Evolutionary conservation across 2,888 invertebrate species (phyloP).

Genomic region (Polymixis lichenea): DNA sequence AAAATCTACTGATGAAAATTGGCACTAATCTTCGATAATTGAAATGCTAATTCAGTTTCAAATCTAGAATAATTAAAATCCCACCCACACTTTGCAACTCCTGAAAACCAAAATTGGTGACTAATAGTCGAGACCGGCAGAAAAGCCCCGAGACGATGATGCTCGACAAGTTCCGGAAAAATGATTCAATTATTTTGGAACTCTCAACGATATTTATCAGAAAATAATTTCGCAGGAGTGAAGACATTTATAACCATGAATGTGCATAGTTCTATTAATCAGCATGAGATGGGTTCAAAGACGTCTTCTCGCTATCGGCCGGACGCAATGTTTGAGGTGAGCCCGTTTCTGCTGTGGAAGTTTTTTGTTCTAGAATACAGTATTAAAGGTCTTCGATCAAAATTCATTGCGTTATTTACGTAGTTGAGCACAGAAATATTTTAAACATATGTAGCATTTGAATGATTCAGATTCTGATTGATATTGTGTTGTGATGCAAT

Average conservation of each 20-base stretch:
- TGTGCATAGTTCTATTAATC: not conserved
- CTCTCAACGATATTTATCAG: not conserved
- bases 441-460: too few relatives aligned
- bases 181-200: not conserved
- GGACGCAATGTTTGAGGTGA: too few relatives aligned
- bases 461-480: too few relatives aligned
- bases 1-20: slow-evolving; percentile 23
- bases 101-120: not conserved
- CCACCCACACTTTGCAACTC: not conserved
- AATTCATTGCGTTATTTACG: too few relatives aligned
- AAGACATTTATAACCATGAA: not conserved
- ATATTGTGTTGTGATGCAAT: not conserved
- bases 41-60: not conserved
- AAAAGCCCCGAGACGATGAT: not conserved
- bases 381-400: not conserved
- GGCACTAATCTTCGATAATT: not conserved
- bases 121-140: too few relatives aligned
- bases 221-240: not conserved
- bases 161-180: not conserved
- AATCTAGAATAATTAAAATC: not conserved
- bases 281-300: not conserved
- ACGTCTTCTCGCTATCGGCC: not conserved
- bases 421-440: too few relatives aligned
- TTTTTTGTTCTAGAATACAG: not conserved
- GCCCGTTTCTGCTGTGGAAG: too few relatives aligned